Conservation (phyloP, 1,140 invertebrate species). For the Drosophila miranda region DNA sequence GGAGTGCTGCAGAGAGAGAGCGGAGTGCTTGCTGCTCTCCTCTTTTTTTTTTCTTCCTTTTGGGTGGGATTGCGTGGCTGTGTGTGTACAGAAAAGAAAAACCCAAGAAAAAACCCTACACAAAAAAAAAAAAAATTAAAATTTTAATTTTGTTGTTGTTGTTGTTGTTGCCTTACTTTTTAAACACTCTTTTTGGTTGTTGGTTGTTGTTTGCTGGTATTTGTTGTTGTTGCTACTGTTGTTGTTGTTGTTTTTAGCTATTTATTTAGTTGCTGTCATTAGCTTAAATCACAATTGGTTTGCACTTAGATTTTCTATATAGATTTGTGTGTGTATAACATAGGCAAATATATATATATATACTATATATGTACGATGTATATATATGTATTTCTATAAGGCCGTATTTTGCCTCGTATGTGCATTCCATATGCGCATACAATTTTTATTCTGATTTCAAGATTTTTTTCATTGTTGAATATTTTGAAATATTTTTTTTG, state of each 20-base stretch:
- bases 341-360: constrained; percentile 42
- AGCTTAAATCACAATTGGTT: constrained; percentile 73
- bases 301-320: constrained; percentile 56
- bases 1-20: constrained; percentile 13
- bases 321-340: constrained; percentile 61
- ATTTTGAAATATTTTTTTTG: constrained; percentile 15
- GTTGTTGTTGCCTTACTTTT: constrained; percentile 38
- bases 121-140: constrained; percentile 26
- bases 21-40: not conserved
- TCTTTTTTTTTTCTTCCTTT: constrained; percentile 15
- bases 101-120: constrained; percentile 31
- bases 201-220: constrained; percentile 4
- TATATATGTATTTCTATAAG: constrained; percentile 9
- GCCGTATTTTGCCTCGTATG: constrained; percentile 22
- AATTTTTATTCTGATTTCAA: constrained; percentile 10
- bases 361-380: constrained; percentile 19
- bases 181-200: constrained; percentile 23
- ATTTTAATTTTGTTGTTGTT: constrained; percentile 19
- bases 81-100: constrained; percentile 71
- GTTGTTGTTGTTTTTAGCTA: constrained; percentile 11
- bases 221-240: constrained; percentile 5
- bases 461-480: constrained; percentile 6
- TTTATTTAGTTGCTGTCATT: constrained; percentile 42
- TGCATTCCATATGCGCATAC: constrained; percentile 71
- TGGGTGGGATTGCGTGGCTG: constrained; percentile 56